Evolutionary conservation across 2,797 vertebrate species (phyloP).

Genomic region (Gobio occitaniae): DNA sequence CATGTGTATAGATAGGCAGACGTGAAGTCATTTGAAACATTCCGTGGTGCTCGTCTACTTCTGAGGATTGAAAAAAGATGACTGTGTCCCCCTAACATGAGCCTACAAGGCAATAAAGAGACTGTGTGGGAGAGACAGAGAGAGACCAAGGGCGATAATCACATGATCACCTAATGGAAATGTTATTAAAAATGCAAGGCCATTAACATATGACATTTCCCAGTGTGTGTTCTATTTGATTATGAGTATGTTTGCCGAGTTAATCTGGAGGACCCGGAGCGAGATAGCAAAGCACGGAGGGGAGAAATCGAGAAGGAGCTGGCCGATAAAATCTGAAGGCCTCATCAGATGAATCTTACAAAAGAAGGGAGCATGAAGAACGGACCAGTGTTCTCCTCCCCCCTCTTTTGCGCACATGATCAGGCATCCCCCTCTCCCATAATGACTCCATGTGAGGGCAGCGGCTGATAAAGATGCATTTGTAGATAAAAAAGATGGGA

Average conservation of each 20-base stretch:
- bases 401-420: slow-evolving; percentile 46
- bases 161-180: slow-evolving; percentile 73
- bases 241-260: slow-evolving; percentile 63
- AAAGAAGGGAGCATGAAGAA: slow-evolving; percentile 31
- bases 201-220: slow-evolving; percentile 73
- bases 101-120: slow-evolving; percentile 46
- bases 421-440: slow-evolving; percentile 37
- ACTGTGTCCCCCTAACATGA: slow-evolving; percentile 37
- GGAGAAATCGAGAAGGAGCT: slow-evolving; percentile 26
- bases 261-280: slow-evolving; percentile 56
- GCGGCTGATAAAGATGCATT: slow-evolving; percentile 31
- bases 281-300: slow-evolving; percentile 15
- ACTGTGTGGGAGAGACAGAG: slow-evolving; percentile 55
- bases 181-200: slow-evolving; percentile 72
- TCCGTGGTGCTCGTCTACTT: slow-evolving; percentile 19
- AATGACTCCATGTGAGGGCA: slow-evolving; percentile 24
- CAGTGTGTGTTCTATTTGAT: slow-evolving; percentile 65
- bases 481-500: slow-evolving; percentile 27
- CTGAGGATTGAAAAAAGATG: slow-evolving; percentile 50
- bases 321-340: slow-evolving; percentile 56
- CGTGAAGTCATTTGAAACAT: slow-evolving; percentile 48
- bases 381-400: slow-evolving; percentile 39
- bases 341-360: slow-evolving; percentile 47
- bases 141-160: slow-evolving; percentile 60
- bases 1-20: slow-evolving; percentile 14